These are phyloP conservation scores for Phenganax marumi DNA, from an alignment of 92 coral and sea anemone species.

Conservation along the genomic window DNA sequence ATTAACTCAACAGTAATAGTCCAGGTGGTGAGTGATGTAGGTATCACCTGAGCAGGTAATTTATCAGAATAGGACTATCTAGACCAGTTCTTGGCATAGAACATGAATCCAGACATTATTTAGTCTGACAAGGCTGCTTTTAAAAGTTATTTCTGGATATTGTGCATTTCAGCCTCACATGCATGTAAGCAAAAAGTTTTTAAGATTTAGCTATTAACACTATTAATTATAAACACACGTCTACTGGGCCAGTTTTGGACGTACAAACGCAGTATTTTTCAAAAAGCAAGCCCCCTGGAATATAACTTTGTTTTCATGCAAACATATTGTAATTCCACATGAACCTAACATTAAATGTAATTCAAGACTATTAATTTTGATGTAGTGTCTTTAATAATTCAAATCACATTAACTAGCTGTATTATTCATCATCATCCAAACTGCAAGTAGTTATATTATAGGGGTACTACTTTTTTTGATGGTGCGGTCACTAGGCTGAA, in stretches of 20 bases:
- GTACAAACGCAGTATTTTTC: neutral
- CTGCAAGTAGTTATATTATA: too few species aligned
- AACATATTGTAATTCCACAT: neutral
- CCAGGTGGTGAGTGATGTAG: conserved; percentile 23
- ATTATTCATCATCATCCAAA: neutral
- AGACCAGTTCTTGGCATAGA: conserved; percentile 15
- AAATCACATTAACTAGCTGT: conserved; percentile 3
- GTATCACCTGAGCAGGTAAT: conserved; percentile 17
- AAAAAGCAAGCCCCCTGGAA: neutral
- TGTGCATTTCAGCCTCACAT: neutral
- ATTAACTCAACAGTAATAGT: neutral
- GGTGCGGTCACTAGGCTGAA: too few species aligned
- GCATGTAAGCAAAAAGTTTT: neutral
- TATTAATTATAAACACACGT: neutral
- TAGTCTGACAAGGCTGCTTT: conserved; percentile 16
- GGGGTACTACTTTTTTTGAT: too few species aligned
- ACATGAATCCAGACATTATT: conserved; percentile 3
- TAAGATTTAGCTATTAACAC: neutral
- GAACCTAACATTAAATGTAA: neutral
- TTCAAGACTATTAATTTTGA: neutral
- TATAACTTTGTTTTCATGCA: neutral
- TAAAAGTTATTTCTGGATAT: conserved; percentile 15
- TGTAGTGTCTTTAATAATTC: neutral
- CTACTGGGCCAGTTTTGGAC: neutral
- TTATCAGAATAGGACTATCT: conserved; percentile 1